phyloP scores from a whole-genome alignment of 2,113 vertebrate genomes.

The Tringa solitaria region DNA sequence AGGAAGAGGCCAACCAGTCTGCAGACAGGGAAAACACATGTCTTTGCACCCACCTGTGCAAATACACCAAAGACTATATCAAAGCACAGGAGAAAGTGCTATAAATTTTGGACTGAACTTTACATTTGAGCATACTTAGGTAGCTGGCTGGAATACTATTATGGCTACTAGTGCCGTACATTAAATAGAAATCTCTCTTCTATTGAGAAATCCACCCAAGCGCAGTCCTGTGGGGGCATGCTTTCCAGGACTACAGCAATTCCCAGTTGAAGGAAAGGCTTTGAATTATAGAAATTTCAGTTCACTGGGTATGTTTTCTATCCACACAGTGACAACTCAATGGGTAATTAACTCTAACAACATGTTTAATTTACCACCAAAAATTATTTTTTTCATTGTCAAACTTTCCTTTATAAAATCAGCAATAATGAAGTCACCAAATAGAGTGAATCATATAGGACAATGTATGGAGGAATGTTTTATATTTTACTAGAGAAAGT shows the following conservation, averaged over 20 bases:
- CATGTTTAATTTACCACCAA: background rate
- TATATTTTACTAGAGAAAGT: background rate
- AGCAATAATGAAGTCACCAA: background rate
- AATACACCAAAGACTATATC: background rate
- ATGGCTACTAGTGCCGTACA: background rate
- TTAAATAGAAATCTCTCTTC: background rate
- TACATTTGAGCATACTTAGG: background rate
- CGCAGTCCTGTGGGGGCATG: background rate
- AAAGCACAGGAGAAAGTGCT: background rate
- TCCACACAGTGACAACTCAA: background rate
- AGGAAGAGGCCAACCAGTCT: background rate
- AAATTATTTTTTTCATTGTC: background rate
- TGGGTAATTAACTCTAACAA: background rate
- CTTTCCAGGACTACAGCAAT: background rate
- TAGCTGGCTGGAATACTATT: background rate
- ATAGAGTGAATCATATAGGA: background rate
- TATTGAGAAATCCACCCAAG: background rate
- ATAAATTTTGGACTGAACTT: background rate
- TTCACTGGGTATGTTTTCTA: background rate
- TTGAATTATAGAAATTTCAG: background rate
- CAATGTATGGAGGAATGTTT: accelerated
- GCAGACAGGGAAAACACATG: background rate
- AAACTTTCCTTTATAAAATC: background rate
- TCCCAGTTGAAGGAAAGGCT: background rate
- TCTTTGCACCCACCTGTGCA: background rate